Conservation (phyloP, 1,140 invertebrate species). For the Microplitis demolitor region DNA sequence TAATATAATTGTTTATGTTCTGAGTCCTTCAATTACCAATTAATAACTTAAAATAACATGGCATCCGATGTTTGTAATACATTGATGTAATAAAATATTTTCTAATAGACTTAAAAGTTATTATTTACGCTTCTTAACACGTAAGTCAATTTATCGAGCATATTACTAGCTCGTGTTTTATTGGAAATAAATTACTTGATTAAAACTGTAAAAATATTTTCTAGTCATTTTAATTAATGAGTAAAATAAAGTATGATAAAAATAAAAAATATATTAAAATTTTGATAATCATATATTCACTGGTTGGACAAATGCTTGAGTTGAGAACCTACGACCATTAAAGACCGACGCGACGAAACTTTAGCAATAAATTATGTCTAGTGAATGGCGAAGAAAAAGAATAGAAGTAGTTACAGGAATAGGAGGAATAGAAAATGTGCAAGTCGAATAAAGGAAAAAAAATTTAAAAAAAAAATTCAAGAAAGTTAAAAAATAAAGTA, state of each 20-base stretch:
- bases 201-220: not conserved
- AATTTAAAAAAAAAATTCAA: too few species aligned
- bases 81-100: not conserved
- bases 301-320: not conserved
- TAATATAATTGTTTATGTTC: not conserved
- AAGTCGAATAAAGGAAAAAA: not conserved
- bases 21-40: constrained; percentile 30
- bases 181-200: too few species aligned
- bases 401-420: not conserved
- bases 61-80: constrained; percentile 13
- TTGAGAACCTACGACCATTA: constrained; percentile 32
- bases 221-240: too few species aligned
- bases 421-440: not conserved
- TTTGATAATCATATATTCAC: not conserved
- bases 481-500: too few species aligned
- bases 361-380: constrained; percentile 32
- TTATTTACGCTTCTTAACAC: too few species aligned
- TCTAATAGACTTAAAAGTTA: too few species aligned
- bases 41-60: constrained; percentile 26
- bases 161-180: too few species aligned
- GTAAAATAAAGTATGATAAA: not conserved
- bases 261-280: not conserved
- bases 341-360: constrained; percentile 31
- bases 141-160: too few species aligned
- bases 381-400: constrained; percentile 20